Evolutionary conservation across 2,888 invertebrate species (phyloP), one percentile per base, ranked within the genome.

Genomic region (Mythimna loreyi): DNA sequence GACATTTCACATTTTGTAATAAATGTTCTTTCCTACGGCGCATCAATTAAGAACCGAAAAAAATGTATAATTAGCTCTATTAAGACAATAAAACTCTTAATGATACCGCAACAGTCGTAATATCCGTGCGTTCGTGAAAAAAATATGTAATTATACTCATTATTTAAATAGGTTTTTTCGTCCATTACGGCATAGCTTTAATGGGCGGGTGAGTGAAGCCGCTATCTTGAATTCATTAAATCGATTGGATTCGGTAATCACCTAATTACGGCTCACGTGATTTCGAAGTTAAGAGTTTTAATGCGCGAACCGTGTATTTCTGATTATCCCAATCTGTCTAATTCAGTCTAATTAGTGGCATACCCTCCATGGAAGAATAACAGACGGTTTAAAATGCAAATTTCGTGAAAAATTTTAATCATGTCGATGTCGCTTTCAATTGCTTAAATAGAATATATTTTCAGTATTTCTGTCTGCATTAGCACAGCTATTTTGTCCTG

Each of bases 21-120:
- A 95, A 96, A 95, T 93, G 94, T 93, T 92, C 91, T 94, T 91
- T 93, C 94, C 92, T 91, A 92, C 93, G 87, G 92, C 91, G 93
- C 94, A 92, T 95, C 95, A 95, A 95, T 95, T 95, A 95, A 93
- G 90, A 90, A 88, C 94, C 95, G 94, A 95, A 95, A 96, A 94
- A 95, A 95, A 95, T 94, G 91, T 94, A 94, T 95, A 96, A 96
- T 96, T 95, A 96, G 94, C 89, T 94, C 93, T 94, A 95, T 96
- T 95, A 95, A 96, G 94, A 96, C 95, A 95, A 95, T 96, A 96
- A 96, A 96, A 94, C 89, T 94, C 94, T 94, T 96, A 95, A 96
- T 95, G 95, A 96, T 94, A 94, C 95, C 93, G 94, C 94, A 93
- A 93, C 94, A 94, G 91, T 87, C 91, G 93, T 94, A 93, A 94